A percentile compares a stretch with the other conserved stretches of the same genome.
Evolutionary conservation across 2,888 invertebrate genomes (phyloP).

Genomic region (Eudasyphora cyanicolor): DNA sequence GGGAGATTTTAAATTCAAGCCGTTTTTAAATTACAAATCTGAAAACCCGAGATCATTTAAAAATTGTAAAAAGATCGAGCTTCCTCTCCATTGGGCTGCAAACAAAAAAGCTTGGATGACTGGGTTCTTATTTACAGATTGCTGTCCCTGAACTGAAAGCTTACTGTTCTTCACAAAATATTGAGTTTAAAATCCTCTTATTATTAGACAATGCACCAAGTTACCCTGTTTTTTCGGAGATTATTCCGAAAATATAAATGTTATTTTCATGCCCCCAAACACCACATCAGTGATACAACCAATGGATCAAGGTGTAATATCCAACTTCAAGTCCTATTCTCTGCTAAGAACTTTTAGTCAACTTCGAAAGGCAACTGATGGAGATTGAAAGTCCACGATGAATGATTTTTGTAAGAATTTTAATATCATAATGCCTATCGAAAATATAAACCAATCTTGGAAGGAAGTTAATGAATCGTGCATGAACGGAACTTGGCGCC

Average conservation of each 20-base stretch:
- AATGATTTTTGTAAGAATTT: conserved; percentile 25
- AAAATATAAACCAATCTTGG: conserved; percentile 26
- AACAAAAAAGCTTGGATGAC: conserved; percentile 6
- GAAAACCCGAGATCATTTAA: not conserved
- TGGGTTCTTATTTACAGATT: conserved; percentile 9
- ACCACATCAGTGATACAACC: too few relatives aligned
- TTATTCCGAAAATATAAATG: conserved; percentile 25
- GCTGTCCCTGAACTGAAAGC: conserved; percentile 8
- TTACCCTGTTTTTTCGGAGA: conserved; percentile 15
- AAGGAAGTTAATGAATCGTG: too few relatives aligned
- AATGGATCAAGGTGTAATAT: conserved; percentile 39
- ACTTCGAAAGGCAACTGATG: conserved; percentile 6
- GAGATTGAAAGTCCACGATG: not conserved
- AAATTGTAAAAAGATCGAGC: not conserved
- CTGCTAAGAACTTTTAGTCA: not conserved
- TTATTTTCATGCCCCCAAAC: conserved; percentile 30
- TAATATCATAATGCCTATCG: not conserved
- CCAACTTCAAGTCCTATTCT: conserved; percentile 12
- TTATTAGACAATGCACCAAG: conserved; percentile 33
- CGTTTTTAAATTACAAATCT: not conserved
- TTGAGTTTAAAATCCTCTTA: conserved; percentile 22
- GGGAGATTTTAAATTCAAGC: conserved; percentile 6
- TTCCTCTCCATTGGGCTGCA: conserved; percentile 1
- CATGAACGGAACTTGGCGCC: conserved; percentile 16
- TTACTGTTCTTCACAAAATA: conserved; percentile 17